Conservation (phyloP, 2,113 vertebrate species). For the Ammodytes dubius region DNA sequence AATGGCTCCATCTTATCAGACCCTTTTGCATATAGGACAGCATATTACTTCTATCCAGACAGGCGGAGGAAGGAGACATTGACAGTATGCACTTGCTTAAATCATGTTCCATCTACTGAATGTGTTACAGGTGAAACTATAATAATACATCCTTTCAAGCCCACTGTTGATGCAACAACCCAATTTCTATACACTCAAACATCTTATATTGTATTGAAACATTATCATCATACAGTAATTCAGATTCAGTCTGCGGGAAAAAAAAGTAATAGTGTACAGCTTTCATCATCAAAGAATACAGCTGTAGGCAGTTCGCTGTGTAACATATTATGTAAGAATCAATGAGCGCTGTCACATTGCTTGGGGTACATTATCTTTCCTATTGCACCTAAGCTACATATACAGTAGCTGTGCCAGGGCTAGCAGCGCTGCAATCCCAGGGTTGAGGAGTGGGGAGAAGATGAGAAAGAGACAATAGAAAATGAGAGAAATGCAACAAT, state of each 20-base stretch:
- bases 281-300: slow-evolving; percentile 35
- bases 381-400: slow-evolving; percentile 20
- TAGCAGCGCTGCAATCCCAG: slow-evolving; percentile 9
- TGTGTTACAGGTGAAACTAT: not conserved
- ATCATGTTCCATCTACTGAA: not conserved
- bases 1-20: no score
- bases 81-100: not conserved
- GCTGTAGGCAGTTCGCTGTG: slow-evolving; percentile 22
- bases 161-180: not conserved
- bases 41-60: no score
- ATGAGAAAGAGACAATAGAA: slow-evolving; percentile 26
- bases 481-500: slow-evolving; percentile 30
- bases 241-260: slow-evolving; percentile 15
- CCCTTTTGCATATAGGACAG: no score
- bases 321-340: slow-evolving; percentile 56
- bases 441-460: slow-evolving; percentile 23
- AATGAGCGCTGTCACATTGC: slow-evolving; percentile 19
- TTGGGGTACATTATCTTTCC: slow-evolving; percentile 24
- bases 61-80: no score
- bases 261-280: slow-evolving; percentile 11
- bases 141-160: not conserved
- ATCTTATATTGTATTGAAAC: slow-evolving; percentile 23
- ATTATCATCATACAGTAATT: slow-evolving; percentile 14
- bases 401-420: slow-evolving; percentile 16
- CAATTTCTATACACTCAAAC: slow-evolving; percentile 17